phyloP scores from a whole-genome alignment of 1,140 invertebrate genomes.

The Temnothorax longispinosus region DNA sequence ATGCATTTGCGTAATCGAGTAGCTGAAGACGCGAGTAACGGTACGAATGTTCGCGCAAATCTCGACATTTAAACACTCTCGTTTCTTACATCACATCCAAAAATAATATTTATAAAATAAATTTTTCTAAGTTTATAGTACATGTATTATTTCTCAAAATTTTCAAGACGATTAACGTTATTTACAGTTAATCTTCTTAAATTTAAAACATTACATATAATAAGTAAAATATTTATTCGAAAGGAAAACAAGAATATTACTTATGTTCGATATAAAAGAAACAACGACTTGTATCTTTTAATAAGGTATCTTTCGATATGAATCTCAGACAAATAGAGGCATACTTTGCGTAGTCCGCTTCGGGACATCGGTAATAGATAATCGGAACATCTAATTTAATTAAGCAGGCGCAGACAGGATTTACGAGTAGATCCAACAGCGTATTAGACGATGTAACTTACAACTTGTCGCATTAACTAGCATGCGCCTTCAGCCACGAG shows the following conservation, averaged over 20 bases:
- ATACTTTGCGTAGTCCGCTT: neutral
- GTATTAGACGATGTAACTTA: slow-evolving; percentile 49
- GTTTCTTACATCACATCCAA: neutral
- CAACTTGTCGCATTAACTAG: slow-evolving; percentile 65
- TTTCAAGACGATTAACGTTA: neutral
- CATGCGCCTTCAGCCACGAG: slow-evolving; percentile 38
- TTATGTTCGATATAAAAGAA: neutral
- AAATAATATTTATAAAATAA: neutral
- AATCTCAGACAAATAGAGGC: neutral
- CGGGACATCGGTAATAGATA: slow-evolving; percentile 16
- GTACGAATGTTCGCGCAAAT: slow-evolving; percentile 18
- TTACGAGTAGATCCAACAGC: slow-evolving; percentile 41
- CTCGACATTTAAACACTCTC: slow-evolving; percentile 42
- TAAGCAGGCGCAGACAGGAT: slow-evolving; percentile 28
- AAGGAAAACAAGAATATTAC: neutral
- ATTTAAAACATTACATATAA: neutral
- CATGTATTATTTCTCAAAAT: neutral
- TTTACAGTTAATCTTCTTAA: neutral
- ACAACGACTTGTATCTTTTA: neutral
- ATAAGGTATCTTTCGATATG: neutral
- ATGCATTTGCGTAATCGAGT: slow-evolving; percentile 57
- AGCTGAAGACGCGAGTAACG: slow-evolving; percentile 18
- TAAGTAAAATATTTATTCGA: neutral
- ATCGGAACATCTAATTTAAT: slow-evolving; percentile 49
- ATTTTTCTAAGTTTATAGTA: neutral